A percentile compares a stretch with the other conserved stretches of the same genome.
phyloP scores from a whole-genome alignment of 2,797 vertebrate genomes.

The Rhinogobio ventralis region DNA sequence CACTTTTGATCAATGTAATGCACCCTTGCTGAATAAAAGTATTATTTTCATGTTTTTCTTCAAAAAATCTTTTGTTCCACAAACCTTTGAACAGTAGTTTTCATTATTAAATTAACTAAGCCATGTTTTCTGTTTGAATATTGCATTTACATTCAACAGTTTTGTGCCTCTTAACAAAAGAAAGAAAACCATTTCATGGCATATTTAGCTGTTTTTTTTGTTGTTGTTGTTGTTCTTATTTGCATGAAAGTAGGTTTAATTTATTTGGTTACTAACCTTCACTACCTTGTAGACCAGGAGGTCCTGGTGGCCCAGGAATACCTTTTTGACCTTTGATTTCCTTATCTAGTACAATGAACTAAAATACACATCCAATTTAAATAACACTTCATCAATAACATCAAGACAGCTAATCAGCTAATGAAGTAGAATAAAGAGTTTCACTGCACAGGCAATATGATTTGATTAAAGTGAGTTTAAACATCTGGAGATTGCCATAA shows the following conservation, averaged over 20 bases:
- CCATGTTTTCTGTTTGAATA: neutral
- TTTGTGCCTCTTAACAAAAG: neutral
- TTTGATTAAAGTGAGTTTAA: neutral
- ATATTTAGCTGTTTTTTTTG: neutral
- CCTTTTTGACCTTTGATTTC: slow-evolving; percentile 48
- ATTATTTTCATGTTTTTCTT: too few species aligned
- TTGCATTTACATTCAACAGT: neutral
- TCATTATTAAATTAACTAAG: neutral
- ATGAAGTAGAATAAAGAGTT: neutral
- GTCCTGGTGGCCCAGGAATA: slow-evolving; percentile 40
- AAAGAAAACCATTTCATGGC: neutral
- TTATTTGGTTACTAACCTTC: slow-evolving; percentile 45
- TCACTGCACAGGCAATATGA: neutral
- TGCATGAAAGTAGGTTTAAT: neutral
- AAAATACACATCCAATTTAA: neutral
- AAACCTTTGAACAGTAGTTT: too few species aligned
- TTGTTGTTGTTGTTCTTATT: neutral
- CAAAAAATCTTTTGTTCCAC: too few species aligned
- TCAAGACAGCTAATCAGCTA: neutral
- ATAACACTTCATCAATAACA: neutral
- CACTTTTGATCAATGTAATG: neutral
- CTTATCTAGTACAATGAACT: neutral
- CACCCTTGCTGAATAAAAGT: too few species aligned
- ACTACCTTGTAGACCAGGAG: slow-evolving; percentile 31
- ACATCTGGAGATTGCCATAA: neutral